Percentiles rank a stretch among this genome's conserved stretches.
These are phyloP conservation scores for Exephanes ischioxanthus DNA, from an alignment of 2,888 invertebrate genomes.

Conservation along the genomic window DNA sequence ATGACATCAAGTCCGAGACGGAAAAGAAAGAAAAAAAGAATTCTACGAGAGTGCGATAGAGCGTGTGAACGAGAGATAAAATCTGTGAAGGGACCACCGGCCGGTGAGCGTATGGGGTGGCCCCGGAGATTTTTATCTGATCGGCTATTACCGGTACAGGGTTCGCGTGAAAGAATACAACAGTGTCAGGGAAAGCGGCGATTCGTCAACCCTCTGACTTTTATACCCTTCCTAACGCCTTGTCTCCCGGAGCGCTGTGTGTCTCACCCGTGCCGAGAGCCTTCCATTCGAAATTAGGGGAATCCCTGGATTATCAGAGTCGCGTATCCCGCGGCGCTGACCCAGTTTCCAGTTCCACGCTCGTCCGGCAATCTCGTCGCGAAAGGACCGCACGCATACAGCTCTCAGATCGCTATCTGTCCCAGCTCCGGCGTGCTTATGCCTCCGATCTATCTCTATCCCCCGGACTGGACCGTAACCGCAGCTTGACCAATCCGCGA, in stretches of 20 bases:
- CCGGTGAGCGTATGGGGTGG: constrained; percentile 68
- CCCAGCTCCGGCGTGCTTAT: background rate
- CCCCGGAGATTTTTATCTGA: constrained; percentile 75
- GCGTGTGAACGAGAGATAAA: constrained; percentile 73
- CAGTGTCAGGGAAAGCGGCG: constrained; percentile 55
- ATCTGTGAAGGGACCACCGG: constrained; percentile 64
- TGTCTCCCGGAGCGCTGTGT: background rate
- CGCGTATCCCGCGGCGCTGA: constrained; percentile 49
- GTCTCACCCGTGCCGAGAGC: background rate
- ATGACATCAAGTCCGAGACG: constrained; percentile 74
- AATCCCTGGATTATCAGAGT: constrained; percentile 44
- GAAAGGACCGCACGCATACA: constrained; percentile 64
- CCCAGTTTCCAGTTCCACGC: constrained; percentile 50
- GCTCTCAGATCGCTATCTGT: constrained; percentile 48
- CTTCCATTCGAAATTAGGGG: constrained; percentile 43
- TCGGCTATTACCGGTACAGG: constrained; percentile 78
- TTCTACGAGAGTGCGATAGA: constrained; percentile 71
- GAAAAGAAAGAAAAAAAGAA: constrained; percentile 26
- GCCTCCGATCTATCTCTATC: constrained; percentile 38
- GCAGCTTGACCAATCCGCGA: constrained; percentile 43
- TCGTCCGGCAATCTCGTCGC: constrained; percentile 34
- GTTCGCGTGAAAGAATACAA: constrained; percentile 36
- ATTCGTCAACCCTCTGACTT: constrained; percentile 77
- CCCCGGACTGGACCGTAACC: constrained; percentile 32
- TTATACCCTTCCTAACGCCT: constrained; percentile 69